Percentiles rank a stretch among this genome's conserved stretches.
phyloP scores from a whole-genome alignment of 1,140 invertebrate species.

The Alviniconcha marisindica region DNA sequence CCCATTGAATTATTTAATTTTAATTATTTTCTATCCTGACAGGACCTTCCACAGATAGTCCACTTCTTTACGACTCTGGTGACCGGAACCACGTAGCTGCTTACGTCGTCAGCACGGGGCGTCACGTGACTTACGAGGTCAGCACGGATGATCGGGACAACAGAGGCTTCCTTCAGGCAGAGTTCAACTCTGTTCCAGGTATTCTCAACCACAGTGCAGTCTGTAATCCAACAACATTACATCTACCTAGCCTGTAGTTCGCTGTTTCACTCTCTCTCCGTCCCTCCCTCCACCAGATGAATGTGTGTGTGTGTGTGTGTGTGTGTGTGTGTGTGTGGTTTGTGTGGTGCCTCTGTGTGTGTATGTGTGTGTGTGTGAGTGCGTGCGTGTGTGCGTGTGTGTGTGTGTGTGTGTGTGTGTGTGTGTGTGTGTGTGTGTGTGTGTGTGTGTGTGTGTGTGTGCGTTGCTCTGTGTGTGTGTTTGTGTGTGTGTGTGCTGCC shows the following conservation, averaged over 20 bases:
- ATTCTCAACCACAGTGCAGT: too few relatives aligned
- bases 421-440: background rate
- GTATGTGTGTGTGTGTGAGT: constrained; percentile 1
- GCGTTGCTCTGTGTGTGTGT: background rate
- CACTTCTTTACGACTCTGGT: constrained; percentile 21
- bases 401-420: too few relatives aligned
- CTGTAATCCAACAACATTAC: background rate
- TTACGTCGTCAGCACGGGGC: constrained; percentile 25
- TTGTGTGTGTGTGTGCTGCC: background rate
- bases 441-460: background rate
- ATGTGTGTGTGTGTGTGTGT: background rate
- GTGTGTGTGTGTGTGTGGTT: background rate
- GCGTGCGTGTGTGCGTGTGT: background rate
- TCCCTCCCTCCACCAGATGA: background rate
- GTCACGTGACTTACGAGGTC: constrained; percentile 17
- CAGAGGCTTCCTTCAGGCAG: background rate
- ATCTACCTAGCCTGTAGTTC: too few relatives aligned
- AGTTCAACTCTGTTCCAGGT: constrained; percentile 34
- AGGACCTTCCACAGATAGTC: constrained; percentile 7
- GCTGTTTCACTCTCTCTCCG: too few relatives aligned
- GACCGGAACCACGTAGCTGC: background rate
- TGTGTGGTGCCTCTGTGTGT: too few relatives aligned
- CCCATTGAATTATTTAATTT: too few relatives aligned
- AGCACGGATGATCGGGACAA: constrained; percentile 23
- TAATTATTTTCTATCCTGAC: too few relatives aligned